A percentile compares a stretch with the other conserved stretches of the same genome.
Evolutionary conservation across 1,140 invertebrate genomes (phyloP).

Genomic region (Formica exsecta): DNA sequence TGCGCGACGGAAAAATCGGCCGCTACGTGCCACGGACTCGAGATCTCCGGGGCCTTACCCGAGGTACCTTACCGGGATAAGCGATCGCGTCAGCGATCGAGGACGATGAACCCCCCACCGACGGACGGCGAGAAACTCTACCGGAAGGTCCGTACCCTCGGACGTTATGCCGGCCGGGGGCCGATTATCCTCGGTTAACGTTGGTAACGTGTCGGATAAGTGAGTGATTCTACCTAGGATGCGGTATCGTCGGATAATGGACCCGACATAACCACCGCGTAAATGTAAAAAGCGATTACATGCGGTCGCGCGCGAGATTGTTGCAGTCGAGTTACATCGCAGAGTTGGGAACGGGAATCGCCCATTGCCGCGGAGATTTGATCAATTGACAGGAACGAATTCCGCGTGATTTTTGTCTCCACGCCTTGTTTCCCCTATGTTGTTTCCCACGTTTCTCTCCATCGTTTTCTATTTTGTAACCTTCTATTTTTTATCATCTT

Average conservation of each 20-base stretch:
- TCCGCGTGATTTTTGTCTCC: not conserved
- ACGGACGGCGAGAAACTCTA: constrained; percentile 31
- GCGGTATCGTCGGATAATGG: constrained; percentile 49
- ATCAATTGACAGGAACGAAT: constrained; percentile 44
- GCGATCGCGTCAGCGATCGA: constrained; percentile 59
- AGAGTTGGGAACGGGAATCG: constrained; percentile 5
- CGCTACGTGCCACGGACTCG: constrained; percentile 73
- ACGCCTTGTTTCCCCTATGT: constrained; percentile 29
- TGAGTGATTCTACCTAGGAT: constrained; percentile 64
- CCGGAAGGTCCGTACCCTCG: constrained; percentile 53
- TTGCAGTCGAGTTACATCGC: constrained; percentile 51
- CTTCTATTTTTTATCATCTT: too few relatives aligned
- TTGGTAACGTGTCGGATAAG: constrained; percentile 63
- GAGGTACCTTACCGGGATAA: constrained; percentile 41
- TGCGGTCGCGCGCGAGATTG: constrained; percentile 58
- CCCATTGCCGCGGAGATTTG: constrained; percentile 33
- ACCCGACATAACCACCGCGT: constrained; percentile 48
- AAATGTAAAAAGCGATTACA: constrained; percentile 63
- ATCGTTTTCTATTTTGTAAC: too few relatives aligned
- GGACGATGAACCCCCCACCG: constrained; percentile 52
- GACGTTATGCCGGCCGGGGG: constrained; percentile 38
- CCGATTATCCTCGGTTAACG: constrained; percentile 64
- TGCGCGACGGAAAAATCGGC: constrained; percentile 78
- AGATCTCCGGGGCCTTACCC: constrained; percentile 26
- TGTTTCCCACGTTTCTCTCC: not conserved